Evolutionary conservation across 2,113 vertebrate species (phyloP).

Genomic region (Notarius lentiginosus): DNA sequence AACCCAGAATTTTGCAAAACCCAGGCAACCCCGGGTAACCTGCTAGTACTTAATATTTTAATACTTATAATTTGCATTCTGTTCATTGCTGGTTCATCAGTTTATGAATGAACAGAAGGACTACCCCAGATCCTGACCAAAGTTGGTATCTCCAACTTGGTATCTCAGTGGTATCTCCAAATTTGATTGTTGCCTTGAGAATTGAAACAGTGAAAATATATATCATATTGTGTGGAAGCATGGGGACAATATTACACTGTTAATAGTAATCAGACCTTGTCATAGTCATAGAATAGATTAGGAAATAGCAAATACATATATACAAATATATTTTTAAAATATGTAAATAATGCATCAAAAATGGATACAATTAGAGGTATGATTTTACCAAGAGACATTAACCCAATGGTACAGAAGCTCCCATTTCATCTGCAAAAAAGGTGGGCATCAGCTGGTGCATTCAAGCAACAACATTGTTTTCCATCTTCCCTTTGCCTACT

Average conservation of each 20-base stretch:
- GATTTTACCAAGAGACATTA: slow-evolving; percentile 38
- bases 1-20: too few relatives aligned
- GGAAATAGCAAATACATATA: too few relatives aligned
- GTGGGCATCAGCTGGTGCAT: slow-evolving; percentile 40
- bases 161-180: neutral
- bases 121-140: neutral
- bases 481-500: slow-evolving; percentile 42
- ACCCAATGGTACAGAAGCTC: slow-evolving; percentile 49
- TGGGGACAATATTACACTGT: neutral
- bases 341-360: neutral
- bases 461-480: slow-evolving; percentile 34
- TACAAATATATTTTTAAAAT: neutral
- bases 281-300: neutral
- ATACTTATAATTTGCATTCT: neutral
- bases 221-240: neutral
- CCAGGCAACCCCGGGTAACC: too few relatives aligned
- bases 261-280: neutral
- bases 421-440: slow-evolving; percentile 48
- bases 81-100: too few relatives aligned
- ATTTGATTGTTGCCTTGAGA: neutral
- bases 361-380: neutral
- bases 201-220: too few relatives aligned
- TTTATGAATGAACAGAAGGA: neutral
- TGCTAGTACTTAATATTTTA: neutral
- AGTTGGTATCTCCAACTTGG: too few relatives aligned